Conservation (phyloP, 1,140 invertebrate genomes). For the Melitaea cinxia region DNA sequence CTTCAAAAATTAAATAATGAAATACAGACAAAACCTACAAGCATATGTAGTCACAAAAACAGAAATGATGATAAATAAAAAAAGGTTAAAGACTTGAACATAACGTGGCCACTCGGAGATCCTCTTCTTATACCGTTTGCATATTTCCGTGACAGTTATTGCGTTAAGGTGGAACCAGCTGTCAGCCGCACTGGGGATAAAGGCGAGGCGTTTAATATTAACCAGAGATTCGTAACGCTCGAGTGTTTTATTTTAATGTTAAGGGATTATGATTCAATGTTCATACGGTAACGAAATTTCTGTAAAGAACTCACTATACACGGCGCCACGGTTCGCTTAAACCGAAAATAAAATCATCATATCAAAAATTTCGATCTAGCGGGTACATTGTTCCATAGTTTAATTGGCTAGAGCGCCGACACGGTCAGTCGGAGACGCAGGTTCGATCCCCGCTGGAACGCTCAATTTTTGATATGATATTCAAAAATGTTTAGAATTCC, state of each 20-base stretch:
- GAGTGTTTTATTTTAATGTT: background rate
- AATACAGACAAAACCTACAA: background rate
- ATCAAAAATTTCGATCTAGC: no score
- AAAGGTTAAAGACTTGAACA: constrained; percentile 1
- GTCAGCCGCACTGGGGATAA: constrained; percentile 15
- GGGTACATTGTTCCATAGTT: no score
- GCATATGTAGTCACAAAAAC: background rate
- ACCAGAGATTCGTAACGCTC: background rate
- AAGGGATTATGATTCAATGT: background rate
- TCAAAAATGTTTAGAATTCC: no score
- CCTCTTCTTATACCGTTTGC: constrained; percentile 14
- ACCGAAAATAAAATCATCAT: no score
- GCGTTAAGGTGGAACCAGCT: constrained; percentile 26
- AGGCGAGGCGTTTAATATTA: constrained; percentile 12
- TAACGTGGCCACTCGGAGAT: background rate
- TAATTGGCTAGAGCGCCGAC: no score
- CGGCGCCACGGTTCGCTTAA: no score
- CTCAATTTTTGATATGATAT: no score
- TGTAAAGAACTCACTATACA: no score
- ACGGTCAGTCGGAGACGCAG: no score
- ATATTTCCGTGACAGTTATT: constrained; percentile 34
- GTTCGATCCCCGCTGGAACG: no score
- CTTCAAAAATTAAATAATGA: no score
- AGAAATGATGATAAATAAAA: background rate
- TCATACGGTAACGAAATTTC: no score